These are phyloP conservation scores for Phthorimaea operculella DNA, from an alignment of 1,140 invertebrate genomes.

Conservation along the genomic window DNA sequence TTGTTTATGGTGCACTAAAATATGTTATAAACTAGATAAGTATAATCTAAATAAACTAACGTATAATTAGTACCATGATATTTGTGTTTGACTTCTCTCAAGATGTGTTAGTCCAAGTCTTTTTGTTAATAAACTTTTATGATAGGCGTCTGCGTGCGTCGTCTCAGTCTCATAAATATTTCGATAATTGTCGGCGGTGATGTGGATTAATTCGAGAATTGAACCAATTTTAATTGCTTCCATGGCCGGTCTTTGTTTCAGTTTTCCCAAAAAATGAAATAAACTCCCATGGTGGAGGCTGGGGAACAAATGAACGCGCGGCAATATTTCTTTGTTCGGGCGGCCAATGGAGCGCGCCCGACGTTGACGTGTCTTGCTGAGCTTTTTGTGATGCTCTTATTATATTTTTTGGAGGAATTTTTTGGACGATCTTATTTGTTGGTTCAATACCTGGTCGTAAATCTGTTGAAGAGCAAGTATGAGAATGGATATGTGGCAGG, in stretches of 20 bases:
- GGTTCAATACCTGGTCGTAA: slow-evolving; percentile 58
- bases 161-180: slow-evolving; percentile 11
- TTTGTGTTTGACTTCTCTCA: slow-evolving; percentile 34
- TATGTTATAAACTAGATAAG: slow-evolving; percentile 67
- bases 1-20: slow-evolving; percentile 67
- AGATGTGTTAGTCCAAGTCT: slow-evolving; percentile 15
- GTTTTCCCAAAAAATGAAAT: slow-evolving; percentile 11
- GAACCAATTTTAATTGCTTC: slow-evolving; percentile 3
- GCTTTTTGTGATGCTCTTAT: slow-evolving; percentile 61
- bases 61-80: slow-evolving; percentile 57
- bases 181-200: not conserved
- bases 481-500: slow-evolving; percentile 51
- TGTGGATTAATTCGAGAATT: not conserved
- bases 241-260: not conserved
- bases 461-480: slow-evolving; percentile 44
- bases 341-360: slow-evolving; percentile 54
- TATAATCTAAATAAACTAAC: slow-evolving; percentile 64
- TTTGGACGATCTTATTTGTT: slow-evolving; percentile 63
- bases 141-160: slow-evolving; percentile 9
- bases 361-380: slow-evolving; percentile 54
- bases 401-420: slow-evolving; percentile 61
- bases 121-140: slow-evolving; percentile 29
- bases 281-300: slow-evolving; percentile 16
- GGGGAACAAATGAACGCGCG: slow-evolving; percentile 44
- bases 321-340: slow-evolving; percentile 61